Evolutionary conservation across 1,140 invertebrate species (phyloP), one percentile per base, ranked within the genome.

Genomic region (Brachionus angularis): DNA sequence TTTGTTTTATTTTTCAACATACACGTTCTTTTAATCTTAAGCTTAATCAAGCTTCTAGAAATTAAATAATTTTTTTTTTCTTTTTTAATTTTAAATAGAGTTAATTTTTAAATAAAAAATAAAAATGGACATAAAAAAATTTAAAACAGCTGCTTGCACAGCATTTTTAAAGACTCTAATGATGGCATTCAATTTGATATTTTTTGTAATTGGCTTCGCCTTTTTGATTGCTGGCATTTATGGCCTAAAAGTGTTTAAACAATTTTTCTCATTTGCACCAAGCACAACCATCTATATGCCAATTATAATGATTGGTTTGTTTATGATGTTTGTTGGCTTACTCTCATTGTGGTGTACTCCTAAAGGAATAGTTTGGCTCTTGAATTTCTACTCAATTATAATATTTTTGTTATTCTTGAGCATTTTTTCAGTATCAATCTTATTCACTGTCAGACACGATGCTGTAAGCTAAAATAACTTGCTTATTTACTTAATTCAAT

Each of bases 321-420:
- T 67, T 14, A 67, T 67, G 62, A 67, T 67, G 62, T n/a, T 67
- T 3, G 62, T 67, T 50, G 62, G 62, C 12, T 21, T 25, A 16
- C 27, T 67, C 5, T 31, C 62, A 1, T 34, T 67, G 4, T 67
- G 62, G 62, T 67, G 62, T 33, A 67, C 62, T 10, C 62, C 62
- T 0, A 67, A 67, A 67, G 62, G 62, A 29, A 50, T 18, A 5
- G 46, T 31, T 21, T 67, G 62, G 62, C 25, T 67, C n/a, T 18
- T 67, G 12, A 47, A 67, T 18, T 7, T 67, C 2, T 67, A 67
- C 16, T 5, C 42, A 5, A 21, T 67, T 7, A 2, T 67, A n/a
- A 50, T 46, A 34, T 67, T 67, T 27, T 21, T 67, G 16, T 25
- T 67, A 5, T 67, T 67, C n/a, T 33, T 67, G 27, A 50, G 25